Evolutionary conservation across 2,888 invertebrate genomes (phyloP).

Genomic region (Endotricha flammealis): DNA sequence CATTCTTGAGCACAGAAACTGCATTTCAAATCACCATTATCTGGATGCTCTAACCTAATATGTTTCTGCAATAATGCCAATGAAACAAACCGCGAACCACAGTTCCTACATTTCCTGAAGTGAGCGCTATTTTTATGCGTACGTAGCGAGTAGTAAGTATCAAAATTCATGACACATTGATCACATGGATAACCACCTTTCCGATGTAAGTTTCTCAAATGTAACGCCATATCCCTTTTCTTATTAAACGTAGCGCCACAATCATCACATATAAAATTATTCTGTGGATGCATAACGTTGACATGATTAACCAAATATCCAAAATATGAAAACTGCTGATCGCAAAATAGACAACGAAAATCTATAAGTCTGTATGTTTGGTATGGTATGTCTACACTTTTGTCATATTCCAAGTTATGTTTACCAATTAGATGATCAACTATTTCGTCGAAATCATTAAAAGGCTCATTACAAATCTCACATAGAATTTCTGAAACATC

Average conservation of each 20-base stretch:
- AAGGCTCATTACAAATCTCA: conserved; percentile 50
- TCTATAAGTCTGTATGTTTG: conserved; percentile 51
- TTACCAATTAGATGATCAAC: conserved; percentile 54
- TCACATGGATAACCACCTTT: conserved; percentile 51
- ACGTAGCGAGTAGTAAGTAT: conserved; percentile 29
- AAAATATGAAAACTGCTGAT: conserved; percentile 47
- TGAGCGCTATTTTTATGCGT: conserved; percentile 48
- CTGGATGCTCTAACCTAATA: conserved; percentile 42
- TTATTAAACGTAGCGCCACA: conserved; percentile 53
- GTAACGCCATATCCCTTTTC: conserved; percentile 46
- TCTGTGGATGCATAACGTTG: conserved; percentile 45
- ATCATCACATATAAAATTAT: conserved; percentile 50
- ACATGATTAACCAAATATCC: conserved; percentile 51
- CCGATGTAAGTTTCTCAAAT: conserved; percentile 46
- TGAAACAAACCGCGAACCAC: conserved; percentile 41
- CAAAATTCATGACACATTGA: conserved; percentile 42
- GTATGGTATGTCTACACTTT: conserved; percentile 41
- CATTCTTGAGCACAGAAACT: conserved; percentile 50
- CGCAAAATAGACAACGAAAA: conserved; percentile 47
- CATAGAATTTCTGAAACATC: conserved; percentile 59
- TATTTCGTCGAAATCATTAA: conserved; percentile 39
- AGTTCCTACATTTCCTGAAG: conserved; percentile 48
- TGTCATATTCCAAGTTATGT: conserved; percentile 53
- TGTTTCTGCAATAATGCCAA: conserved; percentile 46
- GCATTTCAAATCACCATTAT: conserved; percentile 44